Evolutionary conservation across 2,888 invertebrate species (phyloP).

Genomic region (Platerodrilus igneus): DNA sequence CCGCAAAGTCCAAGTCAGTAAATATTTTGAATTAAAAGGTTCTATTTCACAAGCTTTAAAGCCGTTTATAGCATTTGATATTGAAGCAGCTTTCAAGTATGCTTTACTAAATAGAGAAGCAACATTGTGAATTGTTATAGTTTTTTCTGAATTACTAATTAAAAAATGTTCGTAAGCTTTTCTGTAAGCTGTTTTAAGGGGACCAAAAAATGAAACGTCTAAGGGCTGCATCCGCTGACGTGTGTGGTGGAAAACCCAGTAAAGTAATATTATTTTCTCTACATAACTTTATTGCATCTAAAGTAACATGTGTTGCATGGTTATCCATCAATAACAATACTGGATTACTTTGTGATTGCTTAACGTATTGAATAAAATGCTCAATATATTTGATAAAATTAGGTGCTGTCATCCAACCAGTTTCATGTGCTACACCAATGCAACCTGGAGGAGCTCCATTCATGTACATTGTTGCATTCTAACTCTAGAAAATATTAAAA

Average conservation of each 20-base stretch:
- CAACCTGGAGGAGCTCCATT: slow-evolving; percentile 4
- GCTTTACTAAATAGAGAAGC: slow-evolving; percentile 23
- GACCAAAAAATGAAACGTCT: slow-evolving; percentile 27
- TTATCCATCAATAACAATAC: slow-evolving; percentile 29
- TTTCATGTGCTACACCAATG: slow-evolving; percentile 7
- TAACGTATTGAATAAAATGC: too few relatives aligned
- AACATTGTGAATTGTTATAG: slow-evolving; percentile 9
- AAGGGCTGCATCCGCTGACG: slow-evolving; percentile 27
- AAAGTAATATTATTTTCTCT: slow-evolving; percentile 23
- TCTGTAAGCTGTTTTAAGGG: slow-evolving; percentile 24
- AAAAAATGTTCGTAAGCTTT: slow-evolving; percentile 20
- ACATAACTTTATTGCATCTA: slow-evolving; percentile 21
- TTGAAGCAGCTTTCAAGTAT: slow-evolving; percentile 24
- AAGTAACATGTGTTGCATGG: slow-evolving; percentile 26
- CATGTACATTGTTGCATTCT: slow-evolving; percentile 1
- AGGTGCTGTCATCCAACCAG: slow-evolving; percentile 8
- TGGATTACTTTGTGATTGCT: slow-evolving; percentile 19
- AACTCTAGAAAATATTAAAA: slow-evolving; percentile 6
- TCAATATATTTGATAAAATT: slow-evolving; percentile 24
- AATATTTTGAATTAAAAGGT: slow-evolving; percentile 16
- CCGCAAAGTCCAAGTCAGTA: not conserved
- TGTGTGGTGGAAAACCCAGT: slow-evolving; percentile 29
- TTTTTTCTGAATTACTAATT: not conserved
- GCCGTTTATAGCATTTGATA: slow-evolving; percentile 24
- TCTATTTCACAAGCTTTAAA: slow-evolving; percentile 25